Evolutionary conservation across 2,888 invertebrate species (phyloP).

Genomic region (Octodonta nipae): DNA sequence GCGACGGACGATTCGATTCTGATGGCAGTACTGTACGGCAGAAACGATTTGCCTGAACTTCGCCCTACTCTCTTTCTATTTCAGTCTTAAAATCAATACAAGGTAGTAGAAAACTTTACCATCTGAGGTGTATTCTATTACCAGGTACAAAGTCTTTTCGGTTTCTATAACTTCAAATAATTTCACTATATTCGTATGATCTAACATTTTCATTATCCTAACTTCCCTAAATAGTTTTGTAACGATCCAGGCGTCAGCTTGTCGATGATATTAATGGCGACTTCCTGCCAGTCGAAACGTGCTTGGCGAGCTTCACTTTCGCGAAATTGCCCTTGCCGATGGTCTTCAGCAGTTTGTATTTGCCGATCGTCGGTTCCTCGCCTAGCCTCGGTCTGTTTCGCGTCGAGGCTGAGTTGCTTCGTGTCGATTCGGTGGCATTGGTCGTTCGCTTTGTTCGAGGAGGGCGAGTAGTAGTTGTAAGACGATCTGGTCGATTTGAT

Average conservation of each 20-base stretch:
- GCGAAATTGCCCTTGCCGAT: constrained; percentile 99
- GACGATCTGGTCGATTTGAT: constrained; percentile 29
- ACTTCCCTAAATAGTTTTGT: constrained; percentile 85
- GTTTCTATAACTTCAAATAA: constrained; percentile 99
- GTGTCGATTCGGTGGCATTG: constrained; percentile 39
- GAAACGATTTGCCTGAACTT: constrained; percentile 99
- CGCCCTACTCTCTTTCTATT: constrained; percentile 92
- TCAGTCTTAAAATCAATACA: constrained; percentile 92
- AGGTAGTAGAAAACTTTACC: constrained; percentile 99
- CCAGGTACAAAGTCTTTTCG: constrained; percentile 97
- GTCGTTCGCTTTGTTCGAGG: constrained; percentile 45
- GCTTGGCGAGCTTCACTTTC: constrained; percentile 97
- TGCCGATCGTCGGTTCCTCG: constrained; percentile 94
- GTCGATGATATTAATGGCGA: constrained; percentile 98
- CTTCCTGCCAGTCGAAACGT: constrained; percentile 98
- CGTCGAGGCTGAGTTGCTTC: constrained; percentile 33
- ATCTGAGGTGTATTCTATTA: constrained; percentile 99
- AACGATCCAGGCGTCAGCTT: constrained; percentile 97
- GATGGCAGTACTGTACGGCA: constrained; percentile 99
- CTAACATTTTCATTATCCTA: constrained; percentile 93
- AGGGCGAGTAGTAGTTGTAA: constrained; percentile 32
- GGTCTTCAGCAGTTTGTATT: constrained; percentile 97
- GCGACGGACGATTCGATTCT: constrained; percentile 97
- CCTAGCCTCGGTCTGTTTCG: constrained; percentile 54
- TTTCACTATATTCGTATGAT: constrained; percentile 99